Evolutionary conservation across 2,888 invertebrate species (phyloP).

Genomic region (Heliconius cydno): DNA sequence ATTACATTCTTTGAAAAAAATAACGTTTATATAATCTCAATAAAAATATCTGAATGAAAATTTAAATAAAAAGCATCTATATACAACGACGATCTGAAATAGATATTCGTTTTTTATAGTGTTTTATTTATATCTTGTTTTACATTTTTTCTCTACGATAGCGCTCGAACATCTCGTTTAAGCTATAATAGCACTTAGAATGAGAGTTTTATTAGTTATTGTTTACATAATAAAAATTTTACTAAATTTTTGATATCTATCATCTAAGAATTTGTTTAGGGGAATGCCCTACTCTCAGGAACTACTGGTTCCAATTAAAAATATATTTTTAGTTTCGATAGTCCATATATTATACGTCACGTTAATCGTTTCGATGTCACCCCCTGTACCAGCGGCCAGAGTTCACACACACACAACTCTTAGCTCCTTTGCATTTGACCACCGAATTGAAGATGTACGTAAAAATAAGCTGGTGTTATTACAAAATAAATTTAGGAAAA

Average conservation of each 20-base stretch:
- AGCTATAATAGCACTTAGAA: background rate
- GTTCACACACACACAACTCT: too few relatives aligned
- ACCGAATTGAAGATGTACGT: too few relatives aligned
- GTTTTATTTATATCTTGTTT: slow-evolving; percentile 20
- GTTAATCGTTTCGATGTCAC: too few relatives aligned
- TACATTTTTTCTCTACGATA: background rate
- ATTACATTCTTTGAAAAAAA: too few relatives aligned
- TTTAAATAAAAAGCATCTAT: background rate
- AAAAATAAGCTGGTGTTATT: too few relatives aligned
- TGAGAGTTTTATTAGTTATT: background rate
- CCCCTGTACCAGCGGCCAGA: too few relatives aligned
- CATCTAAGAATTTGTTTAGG: background rate
- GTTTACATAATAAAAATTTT: background rate
- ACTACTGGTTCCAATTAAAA: background rate
- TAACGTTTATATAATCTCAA: too few relatives aligned
- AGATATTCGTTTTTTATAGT: background rate
- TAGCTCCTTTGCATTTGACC: too few relatives aligned
- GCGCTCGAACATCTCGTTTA: background rate
- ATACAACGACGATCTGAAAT: background rate
- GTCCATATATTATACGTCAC: too few relatives aligned
- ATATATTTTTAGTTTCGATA: background rate
- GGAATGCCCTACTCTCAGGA: too few relatives aligned
- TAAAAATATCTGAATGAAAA: slow-evolving; percentile 12
- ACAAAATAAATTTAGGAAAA: too few relatives aligned
- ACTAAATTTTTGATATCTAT: background rate